Base-by-base conservation (phyloP, 2,797 vertebrate genomes). In the Sebastes diploproa region DNA sequence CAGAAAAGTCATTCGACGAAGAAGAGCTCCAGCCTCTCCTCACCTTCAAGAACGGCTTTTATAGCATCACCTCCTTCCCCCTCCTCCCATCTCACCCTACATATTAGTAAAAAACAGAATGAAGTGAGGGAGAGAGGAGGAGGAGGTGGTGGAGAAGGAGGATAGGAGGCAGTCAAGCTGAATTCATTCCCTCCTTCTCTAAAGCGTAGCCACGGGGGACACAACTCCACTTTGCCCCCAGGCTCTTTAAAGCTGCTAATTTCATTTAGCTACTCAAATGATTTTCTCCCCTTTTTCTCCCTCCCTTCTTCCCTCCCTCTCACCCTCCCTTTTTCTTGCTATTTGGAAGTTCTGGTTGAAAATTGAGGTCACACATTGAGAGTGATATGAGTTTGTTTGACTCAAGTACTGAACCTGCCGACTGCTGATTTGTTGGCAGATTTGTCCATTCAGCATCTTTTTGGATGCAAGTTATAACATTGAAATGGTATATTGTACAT, bases 201-300 rank as follows among this genome's bases (percentile, higher is more conserved):
- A 91, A 95, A 96, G 94, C 94, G 90, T 94, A 94, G 94, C 96
- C 97, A 95, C 96, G 68, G 89, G 97, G 96, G 96, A 97, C 92
- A 93, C 86, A 84, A 86, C 93, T 94, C 95, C 95, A 94, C 89
- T 94, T 90, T 96, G 95, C 96, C 97, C 96, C 90, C 82, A 63
- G 97, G 97, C 96, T 75, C 90, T 94, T 91, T 91, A 87, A 94
- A 95, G 89, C 94, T 90, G 93, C 95, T 96, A 95, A 95, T 96
- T 97, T 96, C 95, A 95, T 96, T 96, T 95, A 85, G 83, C 92
- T 91, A 91, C 96, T 95, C 87, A 91, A 95, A 95, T 95, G 94
- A 94, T 96, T 95, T 95, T 83, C 69, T 55, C 61, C 34, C 36
- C 5, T 13, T 74, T 20, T 42, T 22, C 38, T 61, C 23, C n/a